Conservation (phyloP, 1,140 invertebrate genomes). For the Halesus radiatus region DNA sequence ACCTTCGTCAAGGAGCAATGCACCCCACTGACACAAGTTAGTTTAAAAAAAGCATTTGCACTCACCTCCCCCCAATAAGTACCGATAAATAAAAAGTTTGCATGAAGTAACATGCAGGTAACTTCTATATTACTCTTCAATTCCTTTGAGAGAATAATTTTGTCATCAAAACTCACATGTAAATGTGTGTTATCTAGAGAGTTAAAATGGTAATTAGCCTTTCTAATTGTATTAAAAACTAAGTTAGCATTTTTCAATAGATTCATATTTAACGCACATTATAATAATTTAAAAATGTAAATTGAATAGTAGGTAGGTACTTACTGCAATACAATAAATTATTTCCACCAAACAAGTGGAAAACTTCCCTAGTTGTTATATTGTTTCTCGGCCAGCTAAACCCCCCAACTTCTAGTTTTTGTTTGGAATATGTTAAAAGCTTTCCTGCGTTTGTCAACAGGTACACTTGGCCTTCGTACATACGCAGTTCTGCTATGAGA, state of each 20-base stretch:
- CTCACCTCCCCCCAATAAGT: slow-evolving; percentile 50
- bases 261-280: background rate
- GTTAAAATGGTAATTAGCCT: background rate
- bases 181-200: slow-evolving; percentile 18
- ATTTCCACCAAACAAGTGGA: slow-evolving; percentile 50
- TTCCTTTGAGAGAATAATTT: background rate
- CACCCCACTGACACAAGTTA: no score
- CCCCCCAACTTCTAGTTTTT: slow-evolving; percentile 9
- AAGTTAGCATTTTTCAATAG: no score
- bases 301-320: background rate
- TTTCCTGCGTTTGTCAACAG: slow-evolving; percentile 46
- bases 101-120: slow-evolving; percentile 47
- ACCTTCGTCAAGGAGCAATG: no score
- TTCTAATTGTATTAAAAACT: no score
- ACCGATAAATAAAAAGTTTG: slow-evolving; percentile 48
- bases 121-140: slow-evolving; percentile 2
- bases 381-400: slow-evolving; percentile 39
- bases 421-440: slow-evolving; percentile 41
- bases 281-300: background rate
- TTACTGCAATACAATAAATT: slow-evolving; percentile 52
- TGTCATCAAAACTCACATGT: background rate
- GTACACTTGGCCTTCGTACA: slow-evolving; percentile 45
- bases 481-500: slow-evolving; percentile 29
- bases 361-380: slow-evolving; percentile 25
- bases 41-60: background rate